These are phyloP conservation scores for Bergia sp. DNA, from an alignment of 92 coral and sea anemone genomes.

Conservation along the genomic window DNA sequence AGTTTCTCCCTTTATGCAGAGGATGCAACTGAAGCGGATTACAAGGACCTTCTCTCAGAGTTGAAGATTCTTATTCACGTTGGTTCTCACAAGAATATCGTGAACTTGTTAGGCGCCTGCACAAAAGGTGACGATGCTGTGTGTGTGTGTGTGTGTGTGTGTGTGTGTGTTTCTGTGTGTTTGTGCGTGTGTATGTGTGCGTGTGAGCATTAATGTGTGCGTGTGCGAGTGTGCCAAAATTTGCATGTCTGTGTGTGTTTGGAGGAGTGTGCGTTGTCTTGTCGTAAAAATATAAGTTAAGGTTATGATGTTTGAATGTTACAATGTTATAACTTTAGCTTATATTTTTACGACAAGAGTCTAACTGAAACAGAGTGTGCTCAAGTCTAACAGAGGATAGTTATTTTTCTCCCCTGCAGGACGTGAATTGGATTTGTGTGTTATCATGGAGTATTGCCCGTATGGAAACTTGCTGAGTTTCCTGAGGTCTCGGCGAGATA, in stretches of 20 bases:
- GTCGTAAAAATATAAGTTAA: too few relatives aligned
- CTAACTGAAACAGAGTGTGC: too few relatives aligned
- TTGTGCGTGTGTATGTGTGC: too few relatives aligned
- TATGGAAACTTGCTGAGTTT: slow-evolving; percentile 80
- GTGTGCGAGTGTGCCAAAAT: too few relatives aligned
- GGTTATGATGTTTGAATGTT: too few relatives aligned
- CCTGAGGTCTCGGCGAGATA: slow-evolving; percentile 66
- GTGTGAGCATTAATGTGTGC: too few relatives aligned
- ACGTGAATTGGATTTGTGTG: slow-evolving; percentile 66
- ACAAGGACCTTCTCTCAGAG: slow-evolving; percentile 83
- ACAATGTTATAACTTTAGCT: too few relatives aligned
- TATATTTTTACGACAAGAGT: too few relatives aligned
- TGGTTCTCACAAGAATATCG: slow-evolving; percentile 92
- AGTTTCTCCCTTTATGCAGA: slow-evolving; percentile 55
- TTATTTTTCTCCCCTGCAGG: slow-evolving; percentile 69
- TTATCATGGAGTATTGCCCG: slow-evolving; percentile 88
- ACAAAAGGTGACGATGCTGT: slow-evolving; percentile 71
- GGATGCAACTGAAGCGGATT: slow-evolving; percentile 74
- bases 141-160: not conserved
- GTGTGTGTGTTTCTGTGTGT: not conserved
- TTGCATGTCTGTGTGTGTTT: not conserved
- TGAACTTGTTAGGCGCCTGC: slow-evolving; percentile 91
- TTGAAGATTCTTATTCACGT: slow-evolving; percentile 89
- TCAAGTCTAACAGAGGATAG: too few relatives aligned
- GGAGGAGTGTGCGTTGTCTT: too few relatives aligned